Base-by-base conservation (phyloP, 2,888 invertebrate species). In the Pilophorus perplexus region DNA sequence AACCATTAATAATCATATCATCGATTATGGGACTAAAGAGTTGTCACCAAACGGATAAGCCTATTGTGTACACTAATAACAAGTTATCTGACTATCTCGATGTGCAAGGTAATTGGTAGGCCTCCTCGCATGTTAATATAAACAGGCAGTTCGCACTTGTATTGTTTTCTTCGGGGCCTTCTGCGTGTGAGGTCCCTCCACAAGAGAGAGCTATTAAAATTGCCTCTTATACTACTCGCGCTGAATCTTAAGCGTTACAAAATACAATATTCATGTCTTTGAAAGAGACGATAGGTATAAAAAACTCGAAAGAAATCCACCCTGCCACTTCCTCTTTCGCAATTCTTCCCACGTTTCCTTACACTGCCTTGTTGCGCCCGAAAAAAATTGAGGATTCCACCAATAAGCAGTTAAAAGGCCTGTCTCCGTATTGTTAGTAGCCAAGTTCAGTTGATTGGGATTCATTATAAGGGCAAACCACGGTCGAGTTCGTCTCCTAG, bases 191-290 rank as follows among this genome's bases (percentile, higher is more conserved):
- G 52, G 52, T 52, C 52, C 16, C 12, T 10, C 3, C 10, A 18
- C 18, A 28, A 18, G 6, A 12, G 18, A 12, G 28, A 6, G 27
- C 55, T 55, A 55, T 55, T 55, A 55, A 55, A 55, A 55, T 55
- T 40, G 55, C 40, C 55, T 55, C 40, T 55, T 55, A 16, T 12
- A 55, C 37, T 55, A 55, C 55, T 40, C 55, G 55, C 55, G n/a
- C 55, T 55, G 55, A 55, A 55, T 33, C 16, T 55, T 25, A 55
- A 55, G 38, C 55, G 55, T 37, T 23, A 27, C 23, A 18, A 37
- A 38, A 55, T 55, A 55, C 55, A 55, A 55, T 55, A 55, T 55
- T 55, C 55, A 55, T 55, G 55, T 52, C 52, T 25, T 33, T 33
- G 33, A 33, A 12, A 33, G 33, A 28, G 52, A n/a, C n/a, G n/a